Conservation (phyloP, 2,797 vertebrate species). For the Stomatorhinus walkeri region DNA sequence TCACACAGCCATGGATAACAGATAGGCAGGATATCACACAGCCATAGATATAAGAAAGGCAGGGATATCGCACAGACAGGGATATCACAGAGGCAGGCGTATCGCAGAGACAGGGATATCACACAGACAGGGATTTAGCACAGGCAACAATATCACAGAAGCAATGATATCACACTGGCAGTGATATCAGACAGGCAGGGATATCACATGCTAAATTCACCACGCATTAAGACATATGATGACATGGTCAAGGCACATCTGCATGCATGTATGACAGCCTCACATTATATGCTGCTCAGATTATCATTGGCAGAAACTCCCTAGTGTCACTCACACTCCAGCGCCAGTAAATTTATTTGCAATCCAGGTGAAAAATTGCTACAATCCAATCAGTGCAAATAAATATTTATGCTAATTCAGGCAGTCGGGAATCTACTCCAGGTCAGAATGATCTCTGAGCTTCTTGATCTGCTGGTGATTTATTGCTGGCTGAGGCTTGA, state of each 20-base stretch:
- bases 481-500: neutral
- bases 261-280: neutral
- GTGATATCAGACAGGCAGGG: neutral
- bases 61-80: neutral
- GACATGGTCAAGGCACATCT: neutral
- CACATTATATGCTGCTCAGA: neutral
- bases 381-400: slow-evolving; percentile 39
- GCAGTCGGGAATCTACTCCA: neutral
- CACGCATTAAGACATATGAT: neutral
- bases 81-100: neutral
- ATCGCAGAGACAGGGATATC: neutral
- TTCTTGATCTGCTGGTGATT: neutral
- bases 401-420: slow-evolving; percentile 24
- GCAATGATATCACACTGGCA: neutral
- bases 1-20: neutral
- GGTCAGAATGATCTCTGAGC: neutral
- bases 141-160: neutral
- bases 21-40: neutral
- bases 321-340: neutral
- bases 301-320: neutral
- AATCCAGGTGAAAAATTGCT: slow-evolving; percentile 36
- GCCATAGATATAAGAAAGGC: neutral
- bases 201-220: neutral
- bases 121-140: neutral
- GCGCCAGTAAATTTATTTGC: neutral